Conservation (phyloP, 2,113 vertebrate species). For the Cynocephalus volans region DNA sequence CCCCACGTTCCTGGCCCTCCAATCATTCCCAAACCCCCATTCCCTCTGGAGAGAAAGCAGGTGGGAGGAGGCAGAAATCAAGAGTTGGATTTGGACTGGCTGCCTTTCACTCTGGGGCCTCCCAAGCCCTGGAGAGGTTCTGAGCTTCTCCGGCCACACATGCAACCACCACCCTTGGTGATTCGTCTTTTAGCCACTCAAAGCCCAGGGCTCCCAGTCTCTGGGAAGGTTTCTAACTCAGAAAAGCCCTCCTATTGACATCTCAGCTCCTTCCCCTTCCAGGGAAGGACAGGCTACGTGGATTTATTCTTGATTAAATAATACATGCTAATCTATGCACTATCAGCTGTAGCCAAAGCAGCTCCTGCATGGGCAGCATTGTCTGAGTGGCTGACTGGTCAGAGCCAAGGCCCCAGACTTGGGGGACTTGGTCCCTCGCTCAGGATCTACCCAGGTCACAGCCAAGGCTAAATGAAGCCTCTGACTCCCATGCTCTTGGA, state of each 20-base stretch:
- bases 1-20: too few relatives aligned
- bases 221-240: background rate
- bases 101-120: background rate
- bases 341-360: background rate
- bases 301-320: slow-evolving; percentile 10
- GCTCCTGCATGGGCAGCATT: background rate
- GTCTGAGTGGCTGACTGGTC: background rate
- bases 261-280: background rate
- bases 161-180: too few relatives aligned
- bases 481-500: background rate
- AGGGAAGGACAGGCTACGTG: background rate
- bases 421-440: background rate
- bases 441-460: background rate
- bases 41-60: background rate
- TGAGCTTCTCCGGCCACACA: fast-evolving
- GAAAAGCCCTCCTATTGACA: background rate
- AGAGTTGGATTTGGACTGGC: too few relatives aligned
- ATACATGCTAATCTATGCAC: background rate
- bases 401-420: background rate
- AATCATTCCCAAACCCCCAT: background rate
- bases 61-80: background rate
- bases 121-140: background rate
- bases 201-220: background rate
- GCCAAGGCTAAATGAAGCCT: background rate
- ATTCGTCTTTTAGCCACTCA: background rate